Base-by-base conservation (phyloP, 2,888 invertebrate genomes). In the Lithophane semibrunnea region DNA sequence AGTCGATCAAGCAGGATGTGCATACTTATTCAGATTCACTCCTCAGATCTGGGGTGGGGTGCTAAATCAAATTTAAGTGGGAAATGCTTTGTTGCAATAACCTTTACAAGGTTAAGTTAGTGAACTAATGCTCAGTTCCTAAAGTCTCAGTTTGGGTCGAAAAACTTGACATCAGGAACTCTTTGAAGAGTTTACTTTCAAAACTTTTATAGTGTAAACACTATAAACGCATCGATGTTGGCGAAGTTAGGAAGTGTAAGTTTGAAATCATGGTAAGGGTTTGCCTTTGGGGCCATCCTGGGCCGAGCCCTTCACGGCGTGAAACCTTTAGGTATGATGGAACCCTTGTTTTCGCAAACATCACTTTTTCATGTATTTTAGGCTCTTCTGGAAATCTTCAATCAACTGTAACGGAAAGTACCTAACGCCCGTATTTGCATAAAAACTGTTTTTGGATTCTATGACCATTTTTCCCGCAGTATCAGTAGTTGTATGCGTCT, bases 11-110 rank as follows among this genome's bases (percentile, higher is more conserved):
- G 73, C 83, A 83, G 86, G 83, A 83, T 75, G 78, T 83, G 86
- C 86, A 77, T 82, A 83, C 73, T 83, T 80, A 87, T 74, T 79
- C 70, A 65, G 73, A 83, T 79, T 76, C 86, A 83, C 75, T 83
- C 73, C 68, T 82, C 58, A 85, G 83, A 63, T 44, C 58, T 69
- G 68, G n/a, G 65, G 82, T 63, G 73, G 78, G 86, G 86, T 84
- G 58, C 78, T 85, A 82, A 82, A 82, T 85, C 74, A 84, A 66
- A 70, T 84, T 70, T 85, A 84, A 84, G 72, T 82, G 86, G 82
- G 65, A 75, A 72, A 70, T 85, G 69, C 72, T 85, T 82, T 85
- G 72, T 75, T 75, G 74, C 69, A 73, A 66, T 82, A 82, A 74
- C 71, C 68, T 85, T 82, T 56, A 56, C 18, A 79, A 65, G 52